Conservation (phyloP, 2,113 vertebrate genomes). For the Oxyruncus cristatus region DNA sequence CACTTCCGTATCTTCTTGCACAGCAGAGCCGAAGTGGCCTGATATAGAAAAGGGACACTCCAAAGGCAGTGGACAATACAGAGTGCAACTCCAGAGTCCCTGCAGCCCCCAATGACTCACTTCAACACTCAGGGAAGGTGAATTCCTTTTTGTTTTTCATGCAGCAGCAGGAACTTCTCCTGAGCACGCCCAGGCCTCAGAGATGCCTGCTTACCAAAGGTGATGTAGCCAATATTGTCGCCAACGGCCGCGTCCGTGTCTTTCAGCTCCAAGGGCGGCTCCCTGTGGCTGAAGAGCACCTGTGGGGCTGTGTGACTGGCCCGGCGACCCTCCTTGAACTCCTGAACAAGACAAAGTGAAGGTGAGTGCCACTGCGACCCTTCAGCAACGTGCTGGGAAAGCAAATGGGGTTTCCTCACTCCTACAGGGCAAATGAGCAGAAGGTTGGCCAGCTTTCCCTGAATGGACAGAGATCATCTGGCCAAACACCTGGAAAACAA, state of each 20-base stretch:
- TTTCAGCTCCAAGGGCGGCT: slow-evolving; percentile 95
- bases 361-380: neutral
- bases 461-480: neutral
- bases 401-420: neutral
- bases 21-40: neutral
- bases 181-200: neutral
- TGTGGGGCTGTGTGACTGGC: slow-evolving; percentile 98
- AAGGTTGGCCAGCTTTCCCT: neutral
- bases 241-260: slow-evolving; percentile 94
- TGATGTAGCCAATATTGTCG: slow-evolving; percentile 99
- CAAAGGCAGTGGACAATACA: neutral
- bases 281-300: slow-evolving; percentile 97
- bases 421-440: neutral
- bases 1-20: neutral
- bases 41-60: neutral
- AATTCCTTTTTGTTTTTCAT: neutral
- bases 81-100: neutral
- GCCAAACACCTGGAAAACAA: neutral
- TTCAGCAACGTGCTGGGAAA: neutral
- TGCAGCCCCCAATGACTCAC: neutral
- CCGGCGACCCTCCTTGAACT: slow-evolving; percentile 97
- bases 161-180: neutral
- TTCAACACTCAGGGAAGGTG: neutral
- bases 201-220: slow-evolving; percentile 83
- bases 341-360: slow-evolving; percentile 72